Percentiles rank a stretch among this genome's conserved stretches.
Evolutionary conservation across 2,113 vertebrate species (phyloP).

Genomic region (Cnemophilus loriae): DNA sequence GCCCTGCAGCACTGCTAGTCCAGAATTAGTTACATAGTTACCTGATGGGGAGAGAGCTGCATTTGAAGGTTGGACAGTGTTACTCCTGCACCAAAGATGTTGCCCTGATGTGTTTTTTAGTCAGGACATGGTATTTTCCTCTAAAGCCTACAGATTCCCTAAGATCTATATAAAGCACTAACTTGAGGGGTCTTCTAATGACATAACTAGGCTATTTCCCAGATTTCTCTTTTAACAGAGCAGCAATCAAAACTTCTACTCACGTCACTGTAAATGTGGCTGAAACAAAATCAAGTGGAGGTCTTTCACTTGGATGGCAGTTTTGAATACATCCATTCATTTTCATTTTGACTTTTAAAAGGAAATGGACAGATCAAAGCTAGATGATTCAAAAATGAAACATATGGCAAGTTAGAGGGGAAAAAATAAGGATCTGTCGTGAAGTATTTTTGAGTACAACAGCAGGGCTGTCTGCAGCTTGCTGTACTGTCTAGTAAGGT

Average conservation of each 20-base stretch:
- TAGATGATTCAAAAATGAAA: background rate
- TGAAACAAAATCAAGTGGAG: background rate
- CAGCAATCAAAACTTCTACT: background rate
- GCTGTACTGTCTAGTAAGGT: background rate
- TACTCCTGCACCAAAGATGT: background rate
- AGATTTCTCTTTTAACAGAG: background rate
- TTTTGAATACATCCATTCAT: background rate
- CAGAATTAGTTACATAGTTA: background rate
- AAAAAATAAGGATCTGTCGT: background rate
- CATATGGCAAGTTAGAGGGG: background rate
- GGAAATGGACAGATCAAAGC: background rate
- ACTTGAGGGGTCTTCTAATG: background rate
- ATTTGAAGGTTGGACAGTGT: background rate
- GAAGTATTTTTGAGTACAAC: background rate
- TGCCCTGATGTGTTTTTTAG: background rate
- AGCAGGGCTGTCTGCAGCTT: background rate
- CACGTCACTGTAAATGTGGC: background rate
- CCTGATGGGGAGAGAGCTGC: background rate
- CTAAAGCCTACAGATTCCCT: background rate
- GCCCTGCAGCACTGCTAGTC: background rate
- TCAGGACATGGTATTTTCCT: background rate
- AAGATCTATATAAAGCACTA: background rate
- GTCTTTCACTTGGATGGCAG: background rate
- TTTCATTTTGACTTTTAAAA: slow-evolving; percentile 10
- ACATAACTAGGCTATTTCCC: background rate